phyloP scores from a whole-genome alignment of 2,888 invertebrate species.

The Metacarcinus magister region DNA sequence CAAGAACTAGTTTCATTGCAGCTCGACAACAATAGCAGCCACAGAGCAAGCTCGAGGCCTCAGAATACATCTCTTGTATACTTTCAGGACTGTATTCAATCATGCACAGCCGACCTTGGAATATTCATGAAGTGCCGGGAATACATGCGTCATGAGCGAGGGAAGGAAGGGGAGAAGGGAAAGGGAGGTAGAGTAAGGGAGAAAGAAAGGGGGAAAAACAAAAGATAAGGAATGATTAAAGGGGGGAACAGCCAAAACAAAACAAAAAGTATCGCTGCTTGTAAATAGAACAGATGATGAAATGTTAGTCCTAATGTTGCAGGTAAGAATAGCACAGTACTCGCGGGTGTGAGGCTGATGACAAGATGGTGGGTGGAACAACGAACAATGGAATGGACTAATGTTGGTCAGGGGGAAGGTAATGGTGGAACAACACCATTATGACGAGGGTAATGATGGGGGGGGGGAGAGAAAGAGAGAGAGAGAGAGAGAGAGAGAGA shows the following conservation, averaged over 20 bases:
- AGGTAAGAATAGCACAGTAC: background rate
- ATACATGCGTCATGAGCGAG: conserved; percentile 44
- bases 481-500: background rate
- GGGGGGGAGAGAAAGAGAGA: background rate
- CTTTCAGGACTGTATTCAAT: conserved; percentile 58
- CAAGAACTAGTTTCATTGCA: background rate
- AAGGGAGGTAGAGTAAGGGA: background rate
- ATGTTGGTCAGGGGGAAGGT: background rate
- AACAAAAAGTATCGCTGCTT: background rate
- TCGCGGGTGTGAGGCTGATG: background rate
- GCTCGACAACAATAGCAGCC: background rate
- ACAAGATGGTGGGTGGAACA: background rate
- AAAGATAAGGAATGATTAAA: background rate
- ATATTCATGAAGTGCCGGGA: conserved; percentile 72
- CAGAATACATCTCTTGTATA: conserved; percentile 55
- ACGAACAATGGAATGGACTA: background rate
- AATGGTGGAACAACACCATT: background rate
- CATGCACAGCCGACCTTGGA: conserved; percentile 64
- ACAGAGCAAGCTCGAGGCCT: background rate
- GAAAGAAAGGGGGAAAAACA: background rate
- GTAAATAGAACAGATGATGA: background rate
- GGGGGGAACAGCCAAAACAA: no score
- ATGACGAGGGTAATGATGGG: no score
- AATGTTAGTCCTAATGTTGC: background rate
- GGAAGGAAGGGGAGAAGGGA: background rate